These are phyloP conservation scores for Tribolium madens DNA, from an alignment of 1,140 invertebrate genomes.

Conservation along the genomic window DNA sequence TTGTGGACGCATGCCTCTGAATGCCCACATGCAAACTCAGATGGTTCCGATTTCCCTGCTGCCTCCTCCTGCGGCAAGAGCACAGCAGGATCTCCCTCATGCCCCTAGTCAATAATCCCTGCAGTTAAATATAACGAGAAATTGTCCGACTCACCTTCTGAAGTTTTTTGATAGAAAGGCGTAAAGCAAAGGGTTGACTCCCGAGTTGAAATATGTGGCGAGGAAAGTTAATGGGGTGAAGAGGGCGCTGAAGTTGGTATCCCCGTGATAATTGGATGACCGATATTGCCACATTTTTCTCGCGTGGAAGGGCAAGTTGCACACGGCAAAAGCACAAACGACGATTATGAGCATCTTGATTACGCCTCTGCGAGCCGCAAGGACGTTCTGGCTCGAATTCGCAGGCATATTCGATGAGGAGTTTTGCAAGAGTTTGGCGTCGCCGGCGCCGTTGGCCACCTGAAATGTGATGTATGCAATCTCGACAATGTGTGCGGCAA, in stretches of 20 bases:
- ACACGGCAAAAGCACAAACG: slow-evolving; percentile 86
- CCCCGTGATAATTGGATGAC: slow-evolving; percentile 63
- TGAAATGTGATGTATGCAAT: not conserved
- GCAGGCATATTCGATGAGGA: slow-evolving; percentile 54
- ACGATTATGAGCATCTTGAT: slow-evolving; percentile 83
- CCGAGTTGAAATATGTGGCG: slow-evolving; percentile 87
- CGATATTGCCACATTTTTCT: slow-evolving; percentile 84
- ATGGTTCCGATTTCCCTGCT: slow-evolving; percentile 53
- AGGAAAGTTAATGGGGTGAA: slow-evolving; percentile 87
- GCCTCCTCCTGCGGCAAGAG: slow-evolving; percentile 60
- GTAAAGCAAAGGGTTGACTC: slow-evolving; percentile 86
- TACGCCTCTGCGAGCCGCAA: slow-evolving; percentile 77
- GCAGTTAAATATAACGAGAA: not conserved
- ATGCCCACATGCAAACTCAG: slow-evolving; percentile 53
- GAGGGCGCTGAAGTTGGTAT: slow-evolving; percentile 73
- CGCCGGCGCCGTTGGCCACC: slow-evolving; percentile 44
- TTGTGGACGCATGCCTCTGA: slow-evolving; percentile 59
- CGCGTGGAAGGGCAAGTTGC: slow-evolving; percentile 87
- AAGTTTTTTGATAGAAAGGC: slow-evolving; percentile 86
- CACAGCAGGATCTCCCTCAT: slow-evolving; percentile 78
- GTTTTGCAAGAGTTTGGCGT: slow-evolving; percentile 60
- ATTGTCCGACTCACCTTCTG: slow-evolving; percentile 63
- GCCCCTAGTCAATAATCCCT: slow-evolving; percentile 52
- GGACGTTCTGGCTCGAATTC: slow-evolving; percentile 76
- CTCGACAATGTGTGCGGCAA: no score